phyloP scores from a whole-genome alignment of 2,888 invertebrate species.

The Drosophila neotestacea region DNA sequence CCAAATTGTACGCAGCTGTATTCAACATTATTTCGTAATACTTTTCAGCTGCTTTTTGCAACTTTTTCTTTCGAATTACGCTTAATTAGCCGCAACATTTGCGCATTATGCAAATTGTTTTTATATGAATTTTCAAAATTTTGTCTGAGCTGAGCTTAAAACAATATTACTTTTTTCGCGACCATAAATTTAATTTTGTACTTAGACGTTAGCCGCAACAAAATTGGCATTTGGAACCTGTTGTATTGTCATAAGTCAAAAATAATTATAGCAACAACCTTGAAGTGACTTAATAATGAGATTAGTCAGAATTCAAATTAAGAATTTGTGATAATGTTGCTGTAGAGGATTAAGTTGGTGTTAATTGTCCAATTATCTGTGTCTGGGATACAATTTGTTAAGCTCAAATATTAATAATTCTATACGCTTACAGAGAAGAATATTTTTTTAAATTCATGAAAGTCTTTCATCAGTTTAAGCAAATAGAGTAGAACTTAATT shows the following conservation, averaged over 20 bases:
- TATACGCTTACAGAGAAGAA: too few species aligned
- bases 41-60: constrained; percentile 40
- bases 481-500: too few species aligned
- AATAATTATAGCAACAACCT: constrained; percentile 26
- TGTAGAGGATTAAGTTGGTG: background rate
- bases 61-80: constrained; percentile 24
- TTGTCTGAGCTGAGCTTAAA: constrained; percentile 49
- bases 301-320: constrained; percentile 20
- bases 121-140: constrained; percentile 15
- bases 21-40: constrained; percentile 28
- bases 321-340: background rate
- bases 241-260: constrained; percentile 8
- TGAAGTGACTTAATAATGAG: constrained; percentile 25
- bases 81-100: constrained; percentile 38
- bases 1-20: constrained; percentile 25
- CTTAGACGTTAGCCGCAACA: constrained; percentile 10
- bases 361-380: background rate
- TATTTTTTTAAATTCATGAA: too few species aligned
- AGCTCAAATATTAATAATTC: background rate
- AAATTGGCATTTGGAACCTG: constrained; percentile 37
- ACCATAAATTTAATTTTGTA: constrained; percentile 32
- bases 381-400: background rate
- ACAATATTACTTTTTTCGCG: constrained; percentile 14
- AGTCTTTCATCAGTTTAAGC: too few species aligned
- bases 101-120: constrained; percentile 50